phyloP scores from a whole-genome alignment of 2,797 vertebrate species.

The Bradypodion pumilum region DNA sequence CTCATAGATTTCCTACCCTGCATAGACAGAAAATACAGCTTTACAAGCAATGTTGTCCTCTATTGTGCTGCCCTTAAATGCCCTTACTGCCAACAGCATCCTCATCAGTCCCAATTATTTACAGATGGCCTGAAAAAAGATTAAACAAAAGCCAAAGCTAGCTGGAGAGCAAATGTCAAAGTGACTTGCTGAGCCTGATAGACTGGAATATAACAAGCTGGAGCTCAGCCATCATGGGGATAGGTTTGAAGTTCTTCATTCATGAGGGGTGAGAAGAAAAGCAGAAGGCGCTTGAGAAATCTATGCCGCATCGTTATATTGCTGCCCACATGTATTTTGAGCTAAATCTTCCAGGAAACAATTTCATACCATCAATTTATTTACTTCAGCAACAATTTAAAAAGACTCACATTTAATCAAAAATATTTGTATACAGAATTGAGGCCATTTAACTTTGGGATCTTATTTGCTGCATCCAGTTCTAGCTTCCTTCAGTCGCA shows the following conservation, averaged over 20 bases:
- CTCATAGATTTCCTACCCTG: neutral
- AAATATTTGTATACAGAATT: neutral
- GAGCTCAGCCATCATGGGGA: neutral
- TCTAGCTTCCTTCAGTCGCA: no score
- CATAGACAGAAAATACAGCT: neutral
- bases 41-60: neutral
- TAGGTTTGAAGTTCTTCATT: neutral
- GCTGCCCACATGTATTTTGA: neutral
- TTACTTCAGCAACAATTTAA: neutral
- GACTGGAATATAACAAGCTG: neutral
- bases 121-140: neutral
- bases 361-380: neutral
- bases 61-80: neutral
- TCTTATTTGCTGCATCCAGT: no score
- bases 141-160: neutral
- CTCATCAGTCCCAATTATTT: neutral
- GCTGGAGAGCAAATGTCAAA: neutral
- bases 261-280: neutral
- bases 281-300: neutral
- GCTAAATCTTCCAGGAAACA: neutral
- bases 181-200: conserved; percentile 4
- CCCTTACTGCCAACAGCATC: neutral
- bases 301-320: neutral
- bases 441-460: no score
- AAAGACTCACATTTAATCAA: neutral